phyloP scores from a whole-genome alignment of 2,797 vertebrate species.

The Kryptolebias ocellatus region DNA sequence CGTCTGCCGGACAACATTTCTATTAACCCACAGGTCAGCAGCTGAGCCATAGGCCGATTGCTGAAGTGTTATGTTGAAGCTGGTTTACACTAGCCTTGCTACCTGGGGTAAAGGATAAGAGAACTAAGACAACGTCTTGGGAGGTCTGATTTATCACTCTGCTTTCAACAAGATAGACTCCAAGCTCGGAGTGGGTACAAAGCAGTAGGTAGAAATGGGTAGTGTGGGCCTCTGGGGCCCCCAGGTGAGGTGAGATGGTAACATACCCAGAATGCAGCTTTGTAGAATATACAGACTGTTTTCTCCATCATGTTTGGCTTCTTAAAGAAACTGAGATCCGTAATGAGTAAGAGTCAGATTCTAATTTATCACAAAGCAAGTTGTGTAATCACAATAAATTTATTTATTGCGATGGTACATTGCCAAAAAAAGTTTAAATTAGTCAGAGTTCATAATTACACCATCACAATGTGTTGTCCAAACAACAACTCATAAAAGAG shows the following conservation, averaged over 20 bases:
- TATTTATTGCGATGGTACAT: too few relatives aligned
- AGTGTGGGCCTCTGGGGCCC: conserved; percentile 19
- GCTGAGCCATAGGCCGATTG: conserved; percentile 50
- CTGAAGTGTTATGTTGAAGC: conserved; percentile 61
- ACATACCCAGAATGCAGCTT: conserved; percentile 30
- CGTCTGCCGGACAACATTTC: conserved; percentile 68
- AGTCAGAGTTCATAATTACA: too few relatives aligned
- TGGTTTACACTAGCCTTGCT: conserved; percentile 63
- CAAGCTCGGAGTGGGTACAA: conserved; percentile 34
- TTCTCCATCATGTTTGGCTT: too few relatives aligned
- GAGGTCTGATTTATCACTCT: conserved; percentile 65
- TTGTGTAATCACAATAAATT: too few relatives aligned
- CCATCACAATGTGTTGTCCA: too few relatives aligned
- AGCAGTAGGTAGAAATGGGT: conserved; percentile 38
- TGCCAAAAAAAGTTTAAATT: too few relatives aligned
- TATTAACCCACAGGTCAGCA: conserved; percentile 79
- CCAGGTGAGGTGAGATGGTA: conserved; percentile 2
- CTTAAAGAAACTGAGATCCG: too few relatives aligned
- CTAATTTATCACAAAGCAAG: too few relatives aligned
- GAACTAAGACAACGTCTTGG: conserved; percentile 52
- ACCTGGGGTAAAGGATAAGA: conserved; percentile 64
- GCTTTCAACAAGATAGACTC: conserved; percentile 31
- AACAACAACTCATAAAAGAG: too few relatives aligned
- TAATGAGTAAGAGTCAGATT: too few relatives aligned
- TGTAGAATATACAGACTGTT: not conserved